Percentiles rank a stretch among this genome's conserved stretches.
These are phyloP conservation scores for Cyclura pinguis DNA, from an alignment of 2,797 vertebrate species.

Conservation along the genomic window DNA sequence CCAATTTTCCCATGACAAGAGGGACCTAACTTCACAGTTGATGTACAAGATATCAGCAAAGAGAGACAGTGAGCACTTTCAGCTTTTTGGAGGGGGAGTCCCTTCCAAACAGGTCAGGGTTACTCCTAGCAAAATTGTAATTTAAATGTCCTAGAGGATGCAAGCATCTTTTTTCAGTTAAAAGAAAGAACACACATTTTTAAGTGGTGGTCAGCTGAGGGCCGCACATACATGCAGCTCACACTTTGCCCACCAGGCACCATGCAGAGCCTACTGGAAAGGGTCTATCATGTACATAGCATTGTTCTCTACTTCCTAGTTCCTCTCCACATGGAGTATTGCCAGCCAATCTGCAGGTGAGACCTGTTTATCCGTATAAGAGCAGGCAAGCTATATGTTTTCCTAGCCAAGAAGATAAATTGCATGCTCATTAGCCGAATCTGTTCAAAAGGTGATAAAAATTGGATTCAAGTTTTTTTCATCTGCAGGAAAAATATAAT, in stretches of 20 bases:
- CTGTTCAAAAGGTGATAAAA: constrained; percentile 41
- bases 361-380: constrained; percentile 46
- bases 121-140: no score
- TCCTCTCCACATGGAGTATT: background rate
- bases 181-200: no score
- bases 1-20: constrained; percentile 4
- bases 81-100: no score
- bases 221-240: no score
- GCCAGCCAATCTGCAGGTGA: background rate
- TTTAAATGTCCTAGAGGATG: no score
- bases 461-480: constrained; percentile 37
- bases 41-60: constrained; percentile 32
- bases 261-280: background rate
- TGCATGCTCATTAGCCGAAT: constrained; percentile 26
- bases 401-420: constrained; percentile 56
- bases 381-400: constrained; percentile 46
- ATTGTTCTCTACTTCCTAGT: background rate
- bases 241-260: no score
- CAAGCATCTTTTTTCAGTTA: no score
- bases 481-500: constrained; percentile 29
- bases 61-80: background rate
- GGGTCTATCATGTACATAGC: background rate
- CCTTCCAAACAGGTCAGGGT: no score
- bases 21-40: constrained; percentile 12
- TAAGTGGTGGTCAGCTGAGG: no score